Evolutionary conservation across 2,888 invertebrate genomes (phyloP), one percentile per base, ranked within the genome.

Genomic region (Ditylenchus weischeri): DNA sequence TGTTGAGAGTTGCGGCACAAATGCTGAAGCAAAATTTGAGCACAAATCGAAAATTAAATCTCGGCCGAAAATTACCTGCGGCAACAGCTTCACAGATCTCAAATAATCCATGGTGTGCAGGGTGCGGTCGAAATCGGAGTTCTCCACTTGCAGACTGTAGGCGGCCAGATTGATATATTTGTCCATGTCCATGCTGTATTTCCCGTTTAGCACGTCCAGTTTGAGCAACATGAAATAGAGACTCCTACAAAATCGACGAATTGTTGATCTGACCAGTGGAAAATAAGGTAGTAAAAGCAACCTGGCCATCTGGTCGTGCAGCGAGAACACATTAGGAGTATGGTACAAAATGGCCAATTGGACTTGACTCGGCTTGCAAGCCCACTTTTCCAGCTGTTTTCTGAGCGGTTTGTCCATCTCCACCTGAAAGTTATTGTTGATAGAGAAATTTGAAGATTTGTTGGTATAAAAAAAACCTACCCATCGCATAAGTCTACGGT

Each of bases 151-250:
- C 79, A 95, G 89, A 77, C 92, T 91, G 84, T 93, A 94, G 60
- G 93, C 90, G 0, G 95, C 94, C 70, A 96, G 85, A 48, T 92
- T 87, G 64, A 93, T 90, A 15, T 93, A 93, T 84, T 93, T 92
- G 76, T 93, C 91, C 69, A 90, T 89, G 83, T 90, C 90, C 29
- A 77, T 62, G 11, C 69, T 57, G 64, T 29, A 89, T 77, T 90
- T 88, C 4, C 93, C 93, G 84, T 95, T 94, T 64, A 93, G 89
- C 68, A 96, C 89, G 86, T 96, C 94, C 84, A 89, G 90, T 85
- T 95, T 95, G 65, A 95, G 85, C 86, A 96, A 94, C 62, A 94
- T 87, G 84, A 93, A 96, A 84, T 93, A 96, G 84, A 95, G 93
- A 84, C 93, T 93, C 80, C 89, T 88, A 78, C 15, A 76, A 78